Evolutionary conservation across 37 sponge, comb jelly and placozoan species (phyloP).

Genomic region (Spongia lamella): DNA sequence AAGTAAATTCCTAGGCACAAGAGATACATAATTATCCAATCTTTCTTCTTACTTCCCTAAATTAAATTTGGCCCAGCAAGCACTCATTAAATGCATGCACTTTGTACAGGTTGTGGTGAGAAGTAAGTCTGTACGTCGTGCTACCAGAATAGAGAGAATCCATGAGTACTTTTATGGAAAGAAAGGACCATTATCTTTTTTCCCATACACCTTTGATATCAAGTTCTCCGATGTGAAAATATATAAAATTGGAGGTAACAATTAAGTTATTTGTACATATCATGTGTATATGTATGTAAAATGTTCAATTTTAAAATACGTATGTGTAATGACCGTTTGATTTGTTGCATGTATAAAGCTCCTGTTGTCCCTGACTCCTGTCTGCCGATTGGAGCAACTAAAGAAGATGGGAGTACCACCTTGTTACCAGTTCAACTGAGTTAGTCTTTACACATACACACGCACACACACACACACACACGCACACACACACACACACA

Average conservation of each 20-base stretch:
- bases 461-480: not conserved
- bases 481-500: not conserved
- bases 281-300: conserved; percentile 9
- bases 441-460: conserved; percentile 16
- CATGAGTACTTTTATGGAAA: conserved; percentile 92
- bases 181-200: conserved; percentile 34
- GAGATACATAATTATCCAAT: too few species aligned
- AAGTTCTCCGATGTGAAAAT: conserved; percentile 80
- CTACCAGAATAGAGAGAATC: conserved; percentile 47
- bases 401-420: conserved; percentile 69
- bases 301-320: too few species aligned
- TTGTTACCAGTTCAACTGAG: conserved; percentile 68
- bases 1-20: too few species aligned
- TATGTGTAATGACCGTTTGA: too few species aligned
- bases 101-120: conserved; percentile 70
- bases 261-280: not conserved
- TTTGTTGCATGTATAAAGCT: too few species aligned
- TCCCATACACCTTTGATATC: conserved; percentile 86
- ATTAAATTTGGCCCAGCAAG: too few species aligned
- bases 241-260: conserved; percentile 85
- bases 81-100: too few species aligned
- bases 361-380: conserved; percentile 79
- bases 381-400: conserved; percentile 71
- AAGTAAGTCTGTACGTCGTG: conserved; percentile 48
- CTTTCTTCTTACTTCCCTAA: too few species aligned